Evolutionary conservation across 2,888 invertebrate genomes (phyloP).

Genomic region (Erebia epiphron): DNA sequence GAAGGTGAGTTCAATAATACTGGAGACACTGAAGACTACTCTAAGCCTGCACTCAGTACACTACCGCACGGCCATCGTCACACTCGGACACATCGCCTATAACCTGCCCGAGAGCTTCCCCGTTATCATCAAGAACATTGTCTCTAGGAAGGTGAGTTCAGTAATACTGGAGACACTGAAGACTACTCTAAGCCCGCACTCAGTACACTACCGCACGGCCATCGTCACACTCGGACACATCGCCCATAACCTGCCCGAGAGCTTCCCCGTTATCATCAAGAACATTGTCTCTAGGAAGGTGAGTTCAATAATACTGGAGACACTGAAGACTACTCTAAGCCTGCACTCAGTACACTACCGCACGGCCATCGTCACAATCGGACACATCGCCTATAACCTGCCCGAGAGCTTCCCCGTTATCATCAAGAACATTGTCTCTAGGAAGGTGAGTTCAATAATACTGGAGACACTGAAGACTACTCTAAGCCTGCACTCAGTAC

Average conservation of each 20-base stretch:
- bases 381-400: conserved; percentile 96
- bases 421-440: conserved; percentile 92
- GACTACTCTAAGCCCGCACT: conserved; percentile 86
- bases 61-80: conserved; percentile 96
- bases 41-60: conserved; percentile 89
- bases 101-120: conserved; percentile 95
- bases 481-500: conserved; percentile 87
- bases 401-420: conserved; percentile 94
- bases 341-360: conserved; percentile 92
- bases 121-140: conserved; percentile 95
- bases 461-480: conserved; percentile 59
- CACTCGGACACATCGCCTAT: conserved; percentile 96
- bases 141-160: conserved; percentile 87
- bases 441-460: conserved; percentile 78
- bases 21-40: conserved; percentile 59
- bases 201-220: conserved; percentile 94
- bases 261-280: conserved; percentile 95
- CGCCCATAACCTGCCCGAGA: conserved; percentile 94
- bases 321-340: conserved; percentile 88
- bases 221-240: conserved; percentile 97
- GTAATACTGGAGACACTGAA: conserved; percentile 90
- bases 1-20: conserved; percentile 67
- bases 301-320: conserved; percentile 88
- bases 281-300: conserved; percentile 72
- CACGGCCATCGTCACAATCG: conserved; percentile 96